phyloP scores from a whole-genome alignment of 2,113 vertebrate genomes.

The Fregata magnificens region DNA sequence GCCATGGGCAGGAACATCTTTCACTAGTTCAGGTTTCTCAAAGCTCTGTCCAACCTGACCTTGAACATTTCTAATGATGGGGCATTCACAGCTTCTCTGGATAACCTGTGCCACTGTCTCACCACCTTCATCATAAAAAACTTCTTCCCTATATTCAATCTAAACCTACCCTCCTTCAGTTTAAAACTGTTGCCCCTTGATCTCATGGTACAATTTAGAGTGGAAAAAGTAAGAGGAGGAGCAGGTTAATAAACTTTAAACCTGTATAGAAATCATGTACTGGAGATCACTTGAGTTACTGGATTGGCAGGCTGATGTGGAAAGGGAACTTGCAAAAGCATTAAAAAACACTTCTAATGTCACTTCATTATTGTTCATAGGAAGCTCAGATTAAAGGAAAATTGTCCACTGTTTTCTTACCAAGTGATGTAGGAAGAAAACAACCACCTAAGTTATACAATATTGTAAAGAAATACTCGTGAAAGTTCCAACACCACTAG shows the following conservation, averaged over 20 bases:
- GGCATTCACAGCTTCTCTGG: not conserved
- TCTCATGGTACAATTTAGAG: not conserved
- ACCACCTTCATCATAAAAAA: not conserved
- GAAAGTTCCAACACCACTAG: not conserved
- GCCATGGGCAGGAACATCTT: not conserved
- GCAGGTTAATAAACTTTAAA: not conserved
- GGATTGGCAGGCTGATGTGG: not conserved
- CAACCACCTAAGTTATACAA: not conserved
- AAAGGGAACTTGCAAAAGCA: not conserved
- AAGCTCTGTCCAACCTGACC: not conserved
- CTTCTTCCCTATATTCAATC: not conserved
- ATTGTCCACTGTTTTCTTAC: not conserved
- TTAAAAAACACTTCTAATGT: not conserved
- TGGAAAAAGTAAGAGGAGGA: not conserved
- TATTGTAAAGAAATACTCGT: not conserved
- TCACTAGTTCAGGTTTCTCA: not conserved
- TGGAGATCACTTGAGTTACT: not conserved
- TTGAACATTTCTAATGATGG: not conserved
- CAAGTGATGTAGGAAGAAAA: not conserved
- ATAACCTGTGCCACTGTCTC: not conserved
- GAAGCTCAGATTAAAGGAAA: not conserved
- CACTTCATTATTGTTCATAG: not conserved
- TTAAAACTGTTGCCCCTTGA: not conserved
- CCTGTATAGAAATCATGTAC: not conserved
- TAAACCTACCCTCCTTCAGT: not conserved